phyloP scores from a whole-genome alignment of 92 coral and sea anemone species.

The Siderastrea siderea region DNA sequence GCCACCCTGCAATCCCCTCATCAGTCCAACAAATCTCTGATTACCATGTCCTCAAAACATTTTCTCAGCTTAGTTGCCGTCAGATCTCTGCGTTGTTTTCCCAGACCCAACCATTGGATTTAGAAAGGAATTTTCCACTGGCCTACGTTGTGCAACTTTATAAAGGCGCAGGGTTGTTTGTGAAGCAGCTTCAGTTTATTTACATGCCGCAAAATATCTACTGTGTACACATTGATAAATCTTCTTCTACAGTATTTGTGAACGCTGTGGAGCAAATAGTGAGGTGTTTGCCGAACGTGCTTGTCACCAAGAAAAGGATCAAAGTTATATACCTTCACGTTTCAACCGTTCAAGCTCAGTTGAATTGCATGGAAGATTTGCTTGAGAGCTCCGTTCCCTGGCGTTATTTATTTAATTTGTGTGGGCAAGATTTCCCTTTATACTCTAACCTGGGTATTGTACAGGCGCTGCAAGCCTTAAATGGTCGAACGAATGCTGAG shows the following conservation, averaged over 20 bases:
- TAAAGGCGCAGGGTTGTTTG: slow-evolving; percentile 72
- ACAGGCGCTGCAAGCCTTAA: slow-evolving; percentile 32
- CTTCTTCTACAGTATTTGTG: slow-evolving; percentile 46
- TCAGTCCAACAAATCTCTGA: slow-evolving; percentile 6
- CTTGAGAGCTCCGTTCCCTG: slow-evolving; percentile 49
- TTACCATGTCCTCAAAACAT: slow-evolving; percentile 8
- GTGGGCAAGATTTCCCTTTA: slow-evolving; percentile 68
- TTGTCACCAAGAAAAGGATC: slow-evolving; percentile 46
- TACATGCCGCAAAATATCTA: slow-evolving; percentile 82
- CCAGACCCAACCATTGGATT: slow-evolving; percentile 2
- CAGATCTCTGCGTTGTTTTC: slow-evolving; percentile 10
- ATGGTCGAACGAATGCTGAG: slow-evolving; percentile 34
- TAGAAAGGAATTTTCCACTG: slow-evolving; percentile 63
- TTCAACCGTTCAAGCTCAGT: slow-evolving; percentile 66
- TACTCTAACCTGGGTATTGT: slow-evolving; percentile 31
- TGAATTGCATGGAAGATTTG: slow-evolving; percentile 76
- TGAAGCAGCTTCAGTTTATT: slow-evolving; percentile 66
- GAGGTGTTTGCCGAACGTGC: slow-evolving; percentile 74
- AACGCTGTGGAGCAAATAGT: slow-evolving; percentile 57
- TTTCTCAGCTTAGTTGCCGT: slow-evolving; percentile 10
- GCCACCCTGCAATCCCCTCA: neutral
- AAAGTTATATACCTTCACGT: slow-evolving; percentile 66
- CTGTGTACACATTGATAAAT: slow-evolving; percentile 77
- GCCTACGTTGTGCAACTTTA: slow-evolving; percentile 70
- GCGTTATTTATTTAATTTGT: slow-evolving; percentile 76